Evolutionary conservation across 2,888 invertebrate genomes (phyloP).

Genomic region (Geotrupes spiniger): DNA sequence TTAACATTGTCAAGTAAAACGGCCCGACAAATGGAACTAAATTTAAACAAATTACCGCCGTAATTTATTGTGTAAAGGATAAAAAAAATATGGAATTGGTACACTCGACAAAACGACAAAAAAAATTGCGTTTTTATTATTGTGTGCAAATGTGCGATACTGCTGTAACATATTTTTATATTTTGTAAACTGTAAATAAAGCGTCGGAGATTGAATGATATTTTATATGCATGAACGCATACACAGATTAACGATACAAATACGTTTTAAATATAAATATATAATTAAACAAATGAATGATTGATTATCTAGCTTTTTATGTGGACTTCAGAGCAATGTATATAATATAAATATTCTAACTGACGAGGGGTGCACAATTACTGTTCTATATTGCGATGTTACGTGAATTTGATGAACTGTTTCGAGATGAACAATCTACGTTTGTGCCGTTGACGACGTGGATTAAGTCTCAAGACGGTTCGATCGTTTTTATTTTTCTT

Average conservation of each 20-base stretch:
- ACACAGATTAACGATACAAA: background rate
- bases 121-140: too few species aligned
- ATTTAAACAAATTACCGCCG: background rate
- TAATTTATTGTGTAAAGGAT: slow-evolving; percentile 1
- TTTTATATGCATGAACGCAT: slow-evolving; percentile 15
- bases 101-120: background rate
- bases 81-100: slow-evolving; percentile 2
- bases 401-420: background rate
- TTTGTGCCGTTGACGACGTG: background rate
- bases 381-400: background rate
- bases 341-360: background rate
- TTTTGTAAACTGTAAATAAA: slow-evolving; percentile 22
- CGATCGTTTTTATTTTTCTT: background rate
- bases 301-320: slow-evolving; percentile 23
- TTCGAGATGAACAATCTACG: background rate
- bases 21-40: too few species aligned
- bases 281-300: too few species aligned
- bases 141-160: background rate
- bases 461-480: background rate
- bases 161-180: slow-evolving; percentile 27
- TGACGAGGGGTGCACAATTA: background rate
- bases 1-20: too few species aligned
- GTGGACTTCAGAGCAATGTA: slow-evolving; percentile 18
- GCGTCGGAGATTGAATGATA: slow-evolving; percentile 6
- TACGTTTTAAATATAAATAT: background rate